Evolutionary conservation across 2,113 vertebrate genomes (phyloP), one percentile per base, ranked within the genome.

Genomic region (Microcebus murinus): DNA sequence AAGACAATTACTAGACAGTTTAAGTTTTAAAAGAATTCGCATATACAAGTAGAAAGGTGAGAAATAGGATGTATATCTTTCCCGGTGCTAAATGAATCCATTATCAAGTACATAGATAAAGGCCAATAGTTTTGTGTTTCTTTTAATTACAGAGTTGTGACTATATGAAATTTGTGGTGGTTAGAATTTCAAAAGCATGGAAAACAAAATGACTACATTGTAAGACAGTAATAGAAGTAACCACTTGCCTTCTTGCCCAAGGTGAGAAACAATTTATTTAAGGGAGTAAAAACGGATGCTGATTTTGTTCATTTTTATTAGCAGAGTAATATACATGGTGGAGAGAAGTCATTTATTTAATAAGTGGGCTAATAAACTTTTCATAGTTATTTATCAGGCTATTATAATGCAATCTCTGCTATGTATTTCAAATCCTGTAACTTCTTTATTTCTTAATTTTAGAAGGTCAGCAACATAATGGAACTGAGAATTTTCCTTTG

Each of bases 311-410:
- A 76, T 87, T 96, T 95, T 96, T 89, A 96, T 95, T 82, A 83
- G 36, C 11, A 91, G 36, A 55, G 8, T 92, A 94, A 88, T 92
- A 95, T 34, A 85, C 50, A 80, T 68, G 34, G 42, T 74, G 13
- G 68, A 82, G 3, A 27, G 11, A 95, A 94, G 57, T 63, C 17
- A 81, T 91, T 84, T 96, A 84, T 96, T 87, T 94, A 94, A 93
- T 86, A 97, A 97, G 50, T 95, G n/a, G 29, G 39, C 84, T 97
- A 97, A 97, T 96, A 97, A 97, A 95, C 65, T 91, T 96, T 91
- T 95, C 1, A 0, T 68, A 90, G 86, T 96, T 97, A 97, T 97
- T 97, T 97, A 95, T 94, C 87, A 96, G 76, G 76, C 90, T 94
- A 89, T 92, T 96, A 87, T 73, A 95, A 82, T 88, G 48, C 15